phyloP scores from a whole-genome alignment of 92 coral and sea anemone genomes.

The Siderastrea siderea region DNA sequence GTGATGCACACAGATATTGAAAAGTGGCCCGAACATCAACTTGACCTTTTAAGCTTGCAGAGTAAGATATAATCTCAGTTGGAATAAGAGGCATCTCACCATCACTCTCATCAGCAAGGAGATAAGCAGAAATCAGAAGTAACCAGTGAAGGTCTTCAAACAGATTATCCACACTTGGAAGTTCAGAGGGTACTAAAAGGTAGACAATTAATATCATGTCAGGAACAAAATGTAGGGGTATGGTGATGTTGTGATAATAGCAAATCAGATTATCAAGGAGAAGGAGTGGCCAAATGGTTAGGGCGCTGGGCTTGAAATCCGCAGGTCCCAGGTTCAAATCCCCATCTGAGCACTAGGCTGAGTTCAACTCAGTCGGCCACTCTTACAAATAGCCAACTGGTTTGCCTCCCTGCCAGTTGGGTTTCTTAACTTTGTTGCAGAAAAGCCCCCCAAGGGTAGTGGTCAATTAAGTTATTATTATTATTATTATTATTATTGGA shows the following conservation, averaged over 20 bases:
- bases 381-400: too few relatives aligned
- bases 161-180: conserved; percentile 77
- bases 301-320: too few relatives aligned
- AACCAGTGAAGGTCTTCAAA: conserved; percentile 98
- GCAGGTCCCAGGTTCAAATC: too few relatives aligned
- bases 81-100: conserved; percentile 96
- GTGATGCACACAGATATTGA: conserved; percentile 75
- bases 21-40: conserved; percentile 80
- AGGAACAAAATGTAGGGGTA: neutral
- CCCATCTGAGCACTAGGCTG: too few relatives aligned
- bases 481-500: neutral
- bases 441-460: too few relatives aligned
- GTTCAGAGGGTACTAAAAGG: neutral
- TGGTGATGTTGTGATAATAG: too few relatives aligned
- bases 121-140: conserved; percentile 85
- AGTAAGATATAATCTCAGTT: conserved; percentile 82
- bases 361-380: too few relatives aligned
- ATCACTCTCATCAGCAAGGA: conserved; percentile 90
- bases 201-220: neutral
- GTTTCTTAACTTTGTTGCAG: too few relatives aligned
- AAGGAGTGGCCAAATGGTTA: too few relatives aligned
- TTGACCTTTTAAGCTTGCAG: conserved; percentile 72
- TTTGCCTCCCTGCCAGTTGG: too few relatives aligned
- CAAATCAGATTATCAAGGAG: too few relatives aligned
- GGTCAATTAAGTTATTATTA: too few relatives aligned